Percentiles rank a stretch among this genome's conserved stretches.
phyloP scores from a whole-genome alignment of 2,888 invertebrate species.

The Diabrotica balteata region DNA sequence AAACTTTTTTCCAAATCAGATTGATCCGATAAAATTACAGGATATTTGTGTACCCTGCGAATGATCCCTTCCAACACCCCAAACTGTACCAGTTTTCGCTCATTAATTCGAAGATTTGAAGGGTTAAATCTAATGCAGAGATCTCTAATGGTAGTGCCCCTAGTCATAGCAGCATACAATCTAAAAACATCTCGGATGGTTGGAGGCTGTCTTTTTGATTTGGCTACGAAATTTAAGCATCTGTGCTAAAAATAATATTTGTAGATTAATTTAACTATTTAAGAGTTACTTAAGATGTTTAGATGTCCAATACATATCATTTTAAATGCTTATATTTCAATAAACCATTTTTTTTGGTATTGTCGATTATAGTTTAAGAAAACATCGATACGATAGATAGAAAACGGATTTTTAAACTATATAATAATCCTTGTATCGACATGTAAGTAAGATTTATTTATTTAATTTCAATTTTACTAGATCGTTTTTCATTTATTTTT shows the following conservation, averaged over 20 bases:
- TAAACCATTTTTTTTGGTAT: too few species aligned
- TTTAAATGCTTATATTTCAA: too few species aligned
- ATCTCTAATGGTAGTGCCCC: slow-evolving; percentile 74
- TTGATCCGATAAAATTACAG: slow-evolving; percentile 53
- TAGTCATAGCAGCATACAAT: slow-evolving; percentile 73
- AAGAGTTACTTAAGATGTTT: too few species aligned
- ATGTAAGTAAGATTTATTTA: too few species aligned
- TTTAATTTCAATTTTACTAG: too few species aligned
- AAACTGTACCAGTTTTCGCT: slow-evolving; percentile 84
- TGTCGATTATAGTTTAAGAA: too few species aligned
- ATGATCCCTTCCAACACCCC: slow-evolving; percentile 87
- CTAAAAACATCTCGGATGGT: slow-evolving; percentile 66
- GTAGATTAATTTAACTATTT: too few species aligned
- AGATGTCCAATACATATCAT: too few species aligned
- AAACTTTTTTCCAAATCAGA: slow-evolving; percentile 69
- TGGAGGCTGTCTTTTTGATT: slow-evolving; percentile 60
- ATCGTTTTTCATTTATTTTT: too few species aligned
- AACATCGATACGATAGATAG: too few species aligned
- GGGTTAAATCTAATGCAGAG: slow-evolving; percentile 76
- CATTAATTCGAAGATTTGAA: slow-evolving; percentile 76
- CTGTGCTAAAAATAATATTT: slow-evolving; percentile 51
- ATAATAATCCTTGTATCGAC: too few species aligned
- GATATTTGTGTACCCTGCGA: slow-evolving; percentile 76
- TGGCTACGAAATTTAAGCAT: slow-evolving; percentile 55
- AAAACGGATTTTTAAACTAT: too few species aligned